A percentile compares a stretch with the other conserved stretches of the same genome.
These are phyloP conservation scores for Synanceia verrucosa DNA, from an alignment of 2,797 vertebrate genomes.

Conservation along the genomic window DNA sequence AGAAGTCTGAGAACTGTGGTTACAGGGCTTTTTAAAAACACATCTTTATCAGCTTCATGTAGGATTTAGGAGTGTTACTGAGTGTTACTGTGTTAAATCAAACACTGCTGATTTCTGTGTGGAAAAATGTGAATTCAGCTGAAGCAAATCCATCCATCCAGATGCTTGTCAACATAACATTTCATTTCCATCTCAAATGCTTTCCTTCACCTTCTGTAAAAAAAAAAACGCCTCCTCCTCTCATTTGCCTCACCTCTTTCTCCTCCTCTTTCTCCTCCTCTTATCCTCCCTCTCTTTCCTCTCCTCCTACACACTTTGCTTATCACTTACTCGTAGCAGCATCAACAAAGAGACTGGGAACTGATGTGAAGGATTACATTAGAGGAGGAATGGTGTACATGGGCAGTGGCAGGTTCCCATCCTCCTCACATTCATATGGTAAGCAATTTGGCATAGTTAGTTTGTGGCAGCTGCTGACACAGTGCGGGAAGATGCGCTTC, in stretches of 20 bases:
- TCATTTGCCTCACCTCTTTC: constrained; percentile 52
- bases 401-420: constrained; percentile 71
- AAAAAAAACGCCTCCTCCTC: constrained; percentile 39
- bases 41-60: background rate
- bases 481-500: constrained; percentile 48
- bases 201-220: constrained; percentile 25
- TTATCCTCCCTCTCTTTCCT: constrained; percentile 35
- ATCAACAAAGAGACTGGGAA: constrained; percentile 63
- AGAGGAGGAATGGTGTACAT: constrained; percentile 55
- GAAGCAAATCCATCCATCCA: constrained; percentile 18
- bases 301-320: constrained; percentile 65
- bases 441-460: constrained; percentile 63
- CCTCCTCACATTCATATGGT: constrained; percentile 74
- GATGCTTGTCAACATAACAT: constrained; percentile 26
- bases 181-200: constrained; percentile 51
- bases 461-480: constrained; percentile 67
- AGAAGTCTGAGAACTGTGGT: background rate
- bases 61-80: background rate
- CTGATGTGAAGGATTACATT: constrained; percentile 64
- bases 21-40: background rate
- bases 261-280: constrained; percentile 37
- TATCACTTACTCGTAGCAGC: constrained; percentile 73
- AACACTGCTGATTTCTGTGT: background rate
- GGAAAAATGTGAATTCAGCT: background rate
- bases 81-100: background rate